Evolutionary conservation across 1,140 invertebrate genomes (phyloP), one percentile per base, ranked within the genome.

Genomic region (Trichonephila clavipes): DNA sequence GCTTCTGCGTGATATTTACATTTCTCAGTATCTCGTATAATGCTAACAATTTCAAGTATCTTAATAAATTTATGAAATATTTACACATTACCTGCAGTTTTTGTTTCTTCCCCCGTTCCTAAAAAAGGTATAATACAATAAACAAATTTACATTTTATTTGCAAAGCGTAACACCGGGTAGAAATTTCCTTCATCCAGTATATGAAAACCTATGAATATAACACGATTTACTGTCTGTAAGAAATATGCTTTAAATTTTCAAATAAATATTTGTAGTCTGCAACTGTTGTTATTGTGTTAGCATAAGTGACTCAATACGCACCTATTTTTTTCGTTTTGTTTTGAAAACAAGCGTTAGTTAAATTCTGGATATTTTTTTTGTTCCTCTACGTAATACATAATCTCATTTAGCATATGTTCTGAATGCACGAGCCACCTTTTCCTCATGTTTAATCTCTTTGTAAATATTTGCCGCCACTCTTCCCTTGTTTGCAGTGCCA

Each of bases 401-500:
- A 87, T 87, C 85, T 87, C 51, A 58, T 89, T 89, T 28, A 19
- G 66, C 88, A 69, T 21, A 44, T 69, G 88, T 16, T n/a, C 40
- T 6, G 88, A 51, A 72, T 72, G 19, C 28, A 69, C 28, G 18
- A 28, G 28, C 72, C 10, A 40, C 72, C 72, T 18, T 34, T 16
- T 19, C 44, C 18, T 58, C 44, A 14, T 58, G 24, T 72, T 89
- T 89, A 89, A 89, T 89, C 62, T 40, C n/a, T 64, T 69, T 72
- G 88, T 89, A 89, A 89, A 89, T 89, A 89, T 89, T 89, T 89
- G 66, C 64, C 88, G 62, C 66, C n/a, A 14, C 44, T 58, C 88
- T 89, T 72, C 19, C 21, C 44, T 34, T 89, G 88, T 89, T 89
- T 89, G 88, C 44, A 0, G 34, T 89, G 88, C 88, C 10, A 89